These are phyloP conservation scores for Pristionchus arcanus DNA, from an alignment of 2,888 invertebrate species.

Conservation along the genomic window DNA sequence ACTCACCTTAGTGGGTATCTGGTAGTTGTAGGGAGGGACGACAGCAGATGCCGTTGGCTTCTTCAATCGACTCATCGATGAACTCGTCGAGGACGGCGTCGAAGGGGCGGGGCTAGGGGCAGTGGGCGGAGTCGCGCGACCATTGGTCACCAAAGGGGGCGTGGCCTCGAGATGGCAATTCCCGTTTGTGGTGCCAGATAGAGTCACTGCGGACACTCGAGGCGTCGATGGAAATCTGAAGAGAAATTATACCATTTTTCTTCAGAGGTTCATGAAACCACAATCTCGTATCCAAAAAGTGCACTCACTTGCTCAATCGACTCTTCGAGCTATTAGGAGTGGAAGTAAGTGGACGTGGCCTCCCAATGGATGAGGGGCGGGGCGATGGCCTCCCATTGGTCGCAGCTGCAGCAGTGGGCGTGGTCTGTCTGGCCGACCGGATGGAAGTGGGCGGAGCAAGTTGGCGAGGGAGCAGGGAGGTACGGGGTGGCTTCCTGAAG, in stretches of 20 bases:
- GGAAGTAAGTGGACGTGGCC: constrained; percentile 33
- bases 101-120: constrained; percentile 16
- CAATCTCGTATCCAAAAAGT: no score
- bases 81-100: not conserved
- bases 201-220: constrained; percentile 26
- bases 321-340: constrained; percentile 6
- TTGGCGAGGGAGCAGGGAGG: constrained; percentile 37
- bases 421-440: not conserved
- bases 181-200: constrained; percentile 23
- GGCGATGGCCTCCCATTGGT: constrained; percentile 23
- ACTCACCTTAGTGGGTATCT: constrained; percentile 55
- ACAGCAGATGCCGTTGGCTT: constrained; percentile 59
- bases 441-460: constrained; percentile 11
- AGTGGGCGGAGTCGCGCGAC: constrained; percentile 18
- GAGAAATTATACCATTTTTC: not conserved
- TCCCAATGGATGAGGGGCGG: constrained; percentile 33
- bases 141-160: not conserved
- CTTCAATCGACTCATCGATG: constrained; percentile 39
- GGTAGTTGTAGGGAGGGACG: constrained; percentile 63
- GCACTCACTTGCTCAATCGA: constrained; percentile 29
- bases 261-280: not conserved
- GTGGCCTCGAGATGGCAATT: constrained; percentile 20
- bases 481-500: constrained; percentile 15
- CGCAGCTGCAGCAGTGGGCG: constrained; percentile 4
- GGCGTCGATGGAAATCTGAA: constrained; percentile 34